These are phyloP conservation scores for Ochotona curzoniae DNA, from an alignment of 2,113 vertebrate genomes.

Conservation along the genomic window DNA sequence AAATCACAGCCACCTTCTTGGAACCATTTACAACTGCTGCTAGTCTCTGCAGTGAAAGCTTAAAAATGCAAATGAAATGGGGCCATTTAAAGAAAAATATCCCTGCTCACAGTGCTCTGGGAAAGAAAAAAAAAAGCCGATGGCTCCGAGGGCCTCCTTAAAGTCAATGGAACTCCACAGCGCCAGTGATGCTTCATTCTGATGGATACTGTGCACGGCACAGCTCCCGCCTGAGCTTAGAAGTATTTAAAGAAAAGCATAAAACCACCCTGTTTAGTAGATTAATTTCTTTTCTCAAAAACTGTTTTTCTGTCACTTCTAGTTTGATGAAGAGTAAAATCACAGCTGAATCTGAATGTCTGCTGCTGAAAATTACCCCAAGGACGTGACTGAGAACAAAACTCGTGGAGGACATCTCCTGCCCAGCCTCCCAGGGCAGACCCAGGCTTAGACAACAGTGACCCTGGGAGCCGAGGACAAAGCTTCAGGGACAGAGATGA, in stretches of 20 bases:
- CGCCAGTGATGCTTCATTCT: slow-evolving; percentile 49
- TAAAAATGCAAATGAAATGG: slow-evolving; percentile 84
- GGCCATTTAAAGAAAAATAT: slow-evolving; percentile 80
- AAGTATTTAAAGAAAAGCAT: slow-evolving; percentile 78
- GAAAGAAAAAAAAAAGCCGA: slow-evolving; percentile 60
- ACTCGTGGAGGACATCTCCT: background rate
- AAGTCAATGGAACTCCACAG: slow-evolving; percentile 64
- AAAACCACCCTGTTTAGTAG: slow-evolving; percentile 74
- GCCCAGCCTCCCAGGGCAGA: background rate
- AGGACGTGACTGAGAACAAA: background rate
- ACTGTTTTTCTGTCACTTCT: slow-evolving; percentile 55
- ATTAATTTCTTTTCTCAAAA: slow-evolving; percentile 71
- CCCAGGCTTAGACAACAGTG: background rate
- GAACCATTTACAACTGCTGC: slow-evolving; percentile 75
- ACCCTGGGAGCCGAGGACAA: background rate
- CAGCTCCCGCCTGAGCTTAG: slow-evolving; percentile 57
- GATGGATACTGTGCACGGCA: slow-evolving; percentile 60
- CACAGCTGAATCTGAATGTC: slow-evolving; percentile 45
- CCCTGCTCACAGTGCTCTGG: slow-evolving; percentile 71
- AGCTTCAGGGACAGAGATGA: background rate
- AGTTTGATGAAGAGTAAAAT: slow-evolving; percentile 53
- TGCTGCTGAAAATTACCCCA: background rate
- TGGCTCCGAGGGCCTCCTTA: slow-evolving; percentile 74
- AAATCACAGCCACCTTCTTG: slow-evolving; percentile 83
- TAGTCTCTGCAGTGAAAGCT: slow-evolving; percentile 74